phyloP scores from a whole-genome alignment of 2,888 invertebrate genomes.

The Melanostoma scalare region DNA sequence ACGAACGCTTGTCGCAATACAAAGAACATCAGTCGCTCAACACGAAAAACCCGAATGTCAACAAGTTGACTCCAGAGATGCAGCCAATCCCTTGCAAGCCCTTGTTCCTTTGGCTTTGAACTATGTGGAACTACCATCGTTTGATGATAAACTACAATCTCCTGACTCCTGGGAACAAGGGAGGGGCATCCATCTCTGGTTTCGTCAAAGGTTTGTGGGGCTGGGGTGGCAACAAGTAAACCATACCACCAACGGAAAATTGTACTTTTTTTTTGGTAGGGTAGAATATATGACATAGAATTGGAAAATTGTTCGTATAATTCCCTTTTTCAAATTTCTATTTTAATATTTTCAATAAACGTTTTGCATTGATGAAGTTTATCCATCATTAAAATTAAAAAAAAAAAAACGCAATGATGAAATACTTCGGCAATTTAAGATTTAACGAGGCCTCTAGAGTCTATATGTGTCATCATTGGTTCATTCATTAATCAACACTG shows the following conservation, averaged over 20 bases:
- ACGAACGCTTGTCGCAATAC: constrained; percentile 94
- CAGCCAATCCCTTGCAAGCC: constrained; percentile 96
- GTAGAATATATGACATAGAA: constrained; percentile 6
- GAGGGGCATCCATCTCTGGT: constrained; percentile 91
- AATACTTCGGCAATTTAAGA: too few species aligned
- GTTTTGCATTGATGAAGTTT: constrained; percentile 50
- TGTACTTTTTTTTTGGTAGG: background rate
- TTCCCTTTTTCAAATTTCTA: constrained; percentile 30
- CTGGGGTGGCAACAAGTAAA: constrained; percentile 87
- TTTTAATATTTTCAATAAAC: constrained; percentile 53
- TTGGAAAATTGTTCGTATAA: constrained; percentile 45
- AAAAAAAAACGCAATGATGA: too few species aligned
- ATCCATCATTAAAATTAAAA: constrained; percentile 1
- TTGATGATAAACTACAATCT: constrained; percentile 89
- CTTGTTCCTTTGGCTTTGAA: constrained; percentile 97
- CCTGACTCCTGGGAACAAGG: constrained; percentile 85
- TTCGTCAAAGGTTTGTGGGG: constrained; percentile 97
- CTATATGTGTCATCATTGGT: too few species aligned
- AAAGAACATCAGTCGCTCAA: constrained; percentile 92
- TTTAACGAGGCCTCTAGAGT: too few species aligned
- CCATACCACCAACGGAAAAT: background rate
- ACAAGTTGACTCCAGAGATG: constrained; percentile 94
- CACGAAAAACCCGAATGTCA: constrained; percentile 92
- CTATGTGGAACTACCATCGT: constrained; percentile 91
- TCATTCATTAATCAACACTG: too few species aligned